phyloP scores from a whole-genome alignment of 2,888 invertebrate genomes.

The Coelinius sp. region DNA sequence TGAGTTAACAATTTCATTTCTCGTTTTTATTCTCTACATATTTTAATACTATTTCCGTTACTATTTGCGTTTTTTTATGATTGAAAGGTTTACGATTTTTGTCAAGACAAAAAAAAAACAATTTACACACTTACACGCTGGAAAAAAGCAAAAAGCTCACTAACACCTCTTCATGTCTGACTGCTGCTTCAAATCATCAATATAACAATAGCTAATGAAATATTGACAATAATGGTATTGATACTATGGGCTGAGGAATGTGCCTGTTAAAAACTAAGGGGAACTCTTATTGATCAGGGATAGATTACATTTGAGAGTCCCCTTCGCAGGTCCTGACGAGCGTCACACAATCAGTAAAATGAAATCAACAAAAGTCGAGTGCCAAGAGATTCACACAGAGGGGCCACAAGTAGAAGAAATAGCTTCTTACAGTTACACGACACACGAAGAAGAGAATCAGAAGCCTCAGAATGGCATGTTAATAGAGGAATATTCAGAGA shows the following conservation, averaged over 20 bases:
- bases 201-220: constrained; percentile 2
- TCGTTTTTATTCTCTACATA: neutral
- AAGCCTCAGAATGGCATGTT: constrained; percentile 65
- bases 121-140: neutral
- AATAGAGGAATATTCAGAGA: constrained; percentile 69
- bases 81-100: constrained; percentile 20
- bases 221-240: constrained; percentile 2
- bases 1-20: neutral
- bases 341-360: constrained; percentile 78
- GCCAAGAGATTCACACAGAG: constrained; percentile 72
- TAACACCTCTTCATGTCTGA: constrained; percentile 19
- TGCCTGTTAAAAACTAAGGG: constrained; percentile 1
- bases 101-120: neutral
- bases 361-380: constrained; percentile 75
- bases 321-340: constrained; percentile 77
- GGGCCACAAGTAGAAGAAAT: constrained; percentile 76
- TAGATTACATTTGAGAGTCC: constrained; percentile 31
- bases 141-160: constrained; percentile 9
- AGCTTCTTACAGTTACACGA: constrained; percentile 75
- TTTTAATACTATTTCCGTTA: neutral
- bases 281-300: neutral
- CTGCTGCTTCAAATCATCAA: constrained; percentile 17
- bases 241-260: neutral
- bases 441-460: constrained; percentile 71
- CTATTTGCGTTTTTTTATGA: constrained; percentile 14